Percentiles rank a stretch among this genome's conserved stretches.
phyloP scores from a whole-genome alignment of 2,797 vertebrate species.

The Apodemus agrarius region DNA sequence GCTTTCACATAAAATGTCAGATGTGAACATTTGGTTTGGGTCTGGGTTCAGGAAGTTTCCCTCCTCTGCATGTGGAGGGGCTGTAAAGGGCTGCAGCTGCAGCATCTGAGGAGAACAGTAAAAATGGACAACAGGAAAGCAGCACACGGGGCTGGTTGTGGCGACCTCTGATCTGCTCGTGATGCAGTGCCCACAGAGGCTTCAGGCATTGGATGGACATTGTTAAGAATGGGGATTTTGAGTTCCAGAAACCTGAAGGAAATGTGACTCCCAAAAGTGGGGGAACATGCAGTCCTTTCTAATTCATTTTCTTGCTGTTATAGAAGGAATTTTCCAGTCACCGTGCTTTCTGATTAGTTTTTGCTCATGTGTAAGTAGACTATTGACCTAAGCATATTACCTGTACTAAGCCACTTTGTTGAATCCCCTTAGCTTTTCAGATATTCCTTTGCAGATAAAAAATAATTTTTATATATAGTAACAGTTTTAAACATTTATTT shows the following conservation, averaged over 20 bases:
- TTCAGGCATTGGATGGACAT: neutral
- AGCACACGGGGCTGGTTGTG: neutral
- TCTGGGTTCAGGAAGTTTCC: neutral
- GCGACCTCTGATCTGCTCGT: neutral
- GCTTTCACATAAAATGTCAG: neutral
- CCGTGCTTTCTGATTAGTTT: slow-evolving; percentile 1
- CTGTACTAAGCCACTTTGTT: neutral
- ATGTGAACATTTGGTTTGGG: neutral
- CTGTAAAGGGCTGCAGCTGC: neutral
- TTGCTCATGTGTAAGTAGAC: neutral
- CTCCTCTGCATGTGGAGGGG: neutral
- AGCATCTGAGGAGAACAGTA: neutral
- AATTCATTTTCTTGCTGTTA: slow-evolving; percentile 10
- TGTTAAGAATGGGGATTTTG: neutral
- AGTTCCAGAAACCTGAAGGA: neutral
- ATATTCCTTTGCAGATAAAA: slow-evolving; percentile 7
- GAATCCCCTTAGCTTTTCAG: slow-evolving; percentile 31
- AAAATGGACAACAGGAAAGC: neutral
- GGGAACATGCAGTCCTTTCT: neutral
- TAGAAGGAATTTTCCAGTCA: neutral
- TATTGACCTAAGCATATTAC: neutral
- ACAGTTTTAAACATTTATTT: neutral
- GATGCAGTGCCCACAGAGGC: neutral
- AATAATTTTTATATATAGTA: neutral
- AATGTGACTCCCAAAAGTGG: slow-evolving; percentile 26